phyloP scores from a whole-genome alignment of 2,888 invertebrate species.

The Drosophila gaucha region DNA sequence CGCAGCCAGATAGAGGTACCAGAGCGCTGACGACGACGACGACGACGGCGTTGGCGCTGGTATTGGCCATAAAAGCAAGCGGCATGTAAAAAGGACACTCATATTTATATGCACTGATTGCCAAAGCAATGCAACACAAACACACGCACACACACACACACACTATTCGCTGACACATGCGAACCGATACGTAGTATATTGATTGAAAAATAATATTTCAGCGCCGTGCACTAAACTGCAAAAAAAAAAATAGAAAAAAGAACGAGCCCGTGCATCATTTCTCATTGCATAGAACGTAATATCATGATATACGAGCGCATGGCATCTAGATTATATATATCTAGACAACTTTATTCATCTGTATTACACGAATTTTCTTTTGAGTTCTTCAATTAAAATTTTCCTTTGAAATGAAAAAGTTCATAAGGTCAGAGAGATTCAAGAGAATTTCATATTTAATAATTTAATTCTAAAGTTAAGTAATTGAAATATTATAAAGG shows the following conservation, averaged over 20 bases:
- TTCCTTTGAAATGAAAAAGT: too few relatives aligned
- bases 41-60: constrained; percentile 26
- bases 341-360: constrained; percentile 9
- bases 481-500: too few relatives aligned
- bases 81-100: constrained; percentile 77
- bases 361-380: constrained; percentile 13
- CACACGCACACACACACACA: constrained; percentile 27
- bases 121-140: constrained; percentile 70
- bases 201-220: constrained; percentile 77
- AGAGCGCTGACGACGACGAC: constrained; percentile 37
- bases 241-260: constrained; percentile 4
- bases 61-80: constrained; percentile 69
- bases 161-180: constrained; percentile 25
- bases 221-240: constrained; percentile 28
- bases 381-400: not conserved
- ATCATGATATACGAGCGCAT: constrained; percentile 46
- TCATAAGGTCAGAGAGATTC: too few relatives aligned
- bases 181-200: constrained; percentile 46
- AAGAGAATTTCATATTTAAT: too few relatives aligned
- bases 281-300: constrained; percentile 38
- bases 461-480: too few relatives aligned
- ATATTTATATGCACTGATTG: constrained; percentile 81
- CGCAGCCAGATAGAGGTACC: constrained; percentile 67
- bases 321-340: constrained; percentile 21
- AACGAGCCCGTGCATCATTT: constrained; percentile 8